phyloP scores from a whole-genome alignment of 1,140 invertebrate genomes.

The Caenorhabditis tropicalis region DNA sequence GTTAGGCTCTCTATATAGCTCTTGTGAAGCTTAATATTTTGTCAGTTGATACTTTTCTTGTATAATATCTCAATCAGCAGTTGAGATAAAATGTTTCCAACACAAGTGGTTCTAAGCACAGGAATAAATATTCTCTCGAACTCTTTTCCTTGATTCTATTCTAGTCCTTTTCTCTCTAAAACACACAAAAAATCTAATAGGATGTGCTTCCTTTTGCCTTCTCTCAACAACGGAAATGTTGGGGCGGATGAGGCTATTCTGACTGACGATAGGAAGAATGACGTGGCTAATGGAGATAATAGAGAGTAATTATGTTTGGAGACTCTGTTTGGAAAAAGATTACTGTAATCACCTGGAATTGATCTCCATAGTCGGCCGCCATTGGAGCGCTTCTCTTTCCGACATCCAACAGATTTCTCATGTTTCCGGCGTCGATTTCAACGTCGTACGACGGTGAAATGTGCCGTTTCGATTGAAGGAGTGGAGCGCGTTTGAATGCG shows the following conservation, averaged over 20 bases:
- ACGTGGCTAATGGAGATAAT: not conserved
- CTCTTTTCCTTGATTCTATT: not conserved
- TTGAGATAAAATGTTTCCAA: not conserved
- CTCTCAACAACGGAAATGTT: not conserved
- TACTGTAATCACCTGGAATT: slow-evolving; percentile 12
- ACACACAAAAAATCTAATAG: not conserved
- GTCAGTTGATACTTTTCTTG: not conserved
- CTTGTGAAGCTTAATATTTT: not conserved
- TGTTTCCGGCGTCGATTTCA: slow-evolving; percentile 49
- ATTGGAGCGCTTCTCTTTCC: slow-evolving; percentile 51
- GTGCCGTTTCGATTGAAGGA: slow-evolving; percentile 44
- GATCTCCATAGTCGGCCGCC: slow-evolving; percentile 48
- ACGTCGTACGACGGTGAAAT: slow-evolving; percentile 52
- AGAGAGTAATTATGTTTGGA: not conserved
- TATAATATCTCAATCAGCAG: too few relatives aligned
- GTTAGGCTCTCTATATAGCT: not conserved
- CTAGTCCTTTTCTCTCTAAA: not conserved
- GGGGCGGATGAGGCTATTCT: not conserved
- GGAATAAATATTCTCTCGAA: not conserved
- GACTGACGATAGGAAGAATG: not conserved
- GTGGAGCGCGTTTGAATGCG: not conserved
- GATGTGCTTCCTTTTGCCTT: not conserved
- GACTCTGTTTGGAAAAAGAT: not conserved
- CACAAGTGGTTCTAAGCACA: not conserved
- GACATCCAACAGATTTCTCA: slow-evolving; percentile 50